Evolutionary conservation across 1,140 invertebrate genomes (phyloP), one percentile per base, ranked within the genome.

Genomic region (Zaprionus vittiger): DNA sequence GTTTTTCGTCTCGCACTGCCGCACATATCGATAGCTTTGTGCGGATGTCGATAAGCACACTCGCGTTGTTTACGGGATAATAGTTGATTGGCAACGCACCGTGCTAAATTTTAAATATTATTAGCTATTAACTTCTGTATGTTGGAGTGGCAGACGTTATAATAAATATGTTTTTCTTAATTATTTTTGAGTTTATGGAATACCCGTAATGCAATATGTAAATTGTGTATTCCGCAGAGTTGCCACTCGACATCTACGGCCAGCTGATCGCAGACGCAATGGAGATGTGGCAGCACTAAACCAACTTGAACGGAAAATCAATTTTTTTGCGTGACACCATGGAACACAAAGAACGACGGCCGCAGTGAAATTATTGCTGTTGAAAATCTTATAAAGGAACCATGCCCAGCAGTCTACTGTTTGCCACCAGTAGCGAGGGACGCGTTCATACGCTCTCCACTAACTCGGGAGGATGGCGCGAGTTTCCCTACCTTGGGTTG

Each of bases 341-440:
- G 73, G 68, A 54, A 47, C 31, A 76, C 44, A 76, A 76, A 76
- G 68, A 20, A 34, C 63, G 61, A 38, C 47, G 41, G 44, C 26
- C 14, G 44, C 26, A 60, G 44, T 26, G 20, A 24, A 41, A 47
- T 5, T 61, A 65, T 1, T 71, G 5, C 41, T 61, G 37, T 54
- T 47, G 28, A 59, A 52, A 62, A n/a, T 20, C 20, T 60, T 14
- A 12, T 5, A 15, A 54, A n/a, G 20, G 1, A 37, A 80, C 55
- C 28, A 96, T 96, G 95, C 95, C 96, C 64, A 97, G 95, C 92
- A 96, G 96, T 31, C 94, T 97, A 79, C 93, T 98, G 54, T 98
- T 98, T 94, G 96, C 96, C 15, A 96, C 97, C 55, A 98, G 97
- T 91, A 97, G 96, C 94, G 96, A 97, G 93, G 97, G 97, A 9